These are phyloP conservation scores for Drosophila littoralis DNA, from an alignment of 1,140 invertebrate species.

Conservation along the genomic window DNA sequence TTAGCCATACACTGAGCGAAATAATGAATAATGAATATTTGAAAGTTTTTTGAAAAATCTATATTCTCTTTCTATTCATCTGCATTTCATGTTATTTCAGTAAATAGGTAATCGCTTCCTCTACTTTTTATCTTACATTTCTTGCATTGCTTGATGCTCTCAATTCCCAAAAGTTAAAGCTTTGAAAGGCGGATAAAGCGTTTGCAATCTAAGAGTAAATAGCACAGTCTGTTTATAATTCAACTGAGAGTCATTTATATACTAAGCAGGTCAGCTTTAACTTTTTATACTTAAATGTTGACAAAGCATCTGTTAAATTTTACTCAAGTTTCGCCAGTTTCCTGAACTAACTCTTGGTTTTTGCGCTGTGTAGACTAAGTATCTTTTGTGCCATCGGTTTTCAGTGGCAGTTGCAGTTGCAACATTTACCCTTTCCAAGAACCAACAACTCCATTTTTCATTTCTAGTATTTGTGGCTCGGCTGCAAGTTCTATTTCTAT, in stretches of 20 bases:
- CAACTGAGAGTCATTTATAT: too few relatives aligned
- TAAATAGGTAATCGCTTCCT: too few relatives aligned
- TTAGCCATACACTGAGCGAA: constrained; percentile 29
- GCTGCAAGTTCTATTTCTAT: constrained; percentile 19
- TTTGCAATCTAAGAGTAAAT: too few relatives aligned
- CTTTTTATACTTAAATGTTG: too few relatives aligned
- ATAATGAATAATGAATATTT: background rate
- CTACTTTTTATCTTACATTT: too few relatives aligned
- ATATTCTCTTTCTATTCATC: background rate
- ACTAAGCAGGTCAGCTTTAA: too few relatives aligned
- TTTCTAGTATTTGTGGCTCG: constrained; percentile 10
- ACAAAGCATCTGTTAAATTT: background rate
- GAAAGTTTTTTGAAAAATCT: background rate
- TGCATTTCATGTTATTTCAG: background rate
- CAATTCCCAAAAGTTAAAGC: too few relatives aligned
- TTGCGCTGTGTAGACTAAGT: constrained; percentile 6
- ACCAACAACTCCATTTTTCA: constrained; percentile 22
- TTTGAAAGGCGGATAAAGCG: too few relatives aligned
- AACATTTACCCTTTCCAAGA: constrained; percentile 10
- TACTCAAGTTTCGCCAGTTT: background rate
- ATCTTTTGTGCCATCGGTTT: constrained; percentile 9
- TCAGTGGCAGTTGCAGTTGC: constrained; percentile 12
- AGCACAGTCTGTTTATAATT: too few relatives aligned
- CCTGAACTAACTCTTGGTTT: background rate
- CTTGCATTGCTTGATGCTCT: too few relatives aligned